These are phyloP conservation scores for Agrotis clavis DNA, from an alignment of 2,888 invertebrate genomes.

Conservation along the genomic window DNA sequence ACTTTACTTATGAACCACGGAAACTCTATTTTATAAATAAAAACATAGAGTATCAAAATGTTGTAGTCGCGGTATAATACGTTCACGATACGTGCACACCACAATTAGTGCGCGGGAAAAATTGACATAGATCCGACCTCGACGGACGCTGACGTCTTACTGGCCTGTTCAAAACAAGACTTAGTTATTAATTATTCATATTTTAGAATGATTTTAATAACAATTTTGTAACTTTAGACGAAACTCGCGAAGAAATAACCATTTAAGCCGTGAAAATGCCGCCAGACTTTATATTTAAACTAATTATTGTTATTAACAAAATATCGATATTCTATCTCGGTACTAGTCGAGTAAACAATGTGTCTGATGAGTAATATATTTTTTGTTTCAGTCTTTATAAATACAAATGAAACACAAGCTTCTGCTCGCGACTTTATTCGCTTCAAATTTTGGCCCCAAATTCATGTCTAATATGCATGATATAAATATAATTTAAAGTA, in stretches of 20 bases:
- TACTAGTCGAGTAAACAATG: background rate
- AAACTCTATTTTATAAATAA: too few species aligned
- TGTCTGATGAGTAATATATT: background rate
- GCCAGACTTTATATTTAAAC: background rate
- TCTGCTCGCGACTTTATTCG: too few species aligned
- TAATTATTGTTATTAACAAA: background rate
- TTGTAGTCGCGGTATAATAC: background rate
- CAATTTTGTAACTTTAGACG: background rate
- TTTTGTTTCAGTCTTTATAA: too few species aligned
- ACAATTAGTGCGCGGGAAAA: background rate
- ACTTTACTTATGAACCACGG: too few species aligned
- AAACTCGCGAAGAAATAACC: background rate
- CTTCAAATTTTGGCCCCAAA: too few species aligned
- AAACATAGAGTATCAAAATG: too few species aligned
- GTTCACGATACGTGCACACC: background rate
- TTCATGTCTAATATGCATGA: too few species aligned
- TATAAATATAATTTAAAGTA: too few species aligned
- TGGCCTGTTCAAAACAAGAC: background rate
- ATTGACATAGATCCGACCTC: background rate
- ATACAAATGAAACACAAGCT: too few species aligned
- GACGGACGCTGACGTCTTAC: background rate
- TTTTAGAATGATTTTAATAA: background rate
- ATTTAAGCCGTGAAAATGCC: background rate
- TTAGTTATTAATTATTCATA: too few species aligned
- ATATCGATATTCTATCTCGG: background rate